Evolutionary conservation across 2,797 vertebrate genomes (phyloP).

Genomic region (Pangasius sanitwongsei): DNA sequence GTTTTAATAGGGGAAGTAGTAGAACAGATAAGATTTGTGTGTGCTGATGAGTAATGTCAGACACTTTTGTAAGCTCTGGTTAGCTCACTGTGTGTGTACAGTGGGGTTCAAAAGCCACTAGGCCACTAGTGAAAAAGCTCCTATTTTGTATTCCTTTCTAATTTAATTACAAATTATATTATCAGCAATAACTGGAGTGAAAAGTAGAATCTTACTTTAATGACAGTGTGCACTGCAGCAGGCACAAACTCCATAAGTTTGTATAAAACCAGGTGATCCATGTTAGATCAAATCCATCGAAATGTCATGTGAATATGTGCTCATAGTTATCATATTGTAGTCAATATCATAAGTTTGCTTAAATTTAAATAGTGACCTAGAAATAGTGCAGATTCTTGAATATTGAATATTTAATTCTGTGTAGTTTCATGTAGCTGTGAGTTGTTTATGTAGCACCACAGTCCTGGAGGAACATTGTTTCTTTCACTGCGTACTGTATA

Average conservation of each 20-base stretch:
- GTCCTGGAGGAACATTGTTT: no score
- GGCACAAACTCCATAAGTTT: not conserved
- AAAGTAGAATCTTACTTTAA: not conserved
- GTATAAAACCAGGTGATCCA: not conserved
- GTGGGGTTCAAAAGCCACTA: not conserved
- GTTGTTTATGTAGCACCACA: no score
- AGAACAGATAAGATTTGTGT: not conserved
- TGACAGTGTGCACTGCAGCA: not conserved
- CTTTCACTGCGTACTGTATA: no score
- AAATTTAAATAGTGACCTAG: not conserved
- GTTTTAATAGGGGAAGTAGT: constrained; percentile 23
- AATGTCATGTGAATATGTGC: not conserved
- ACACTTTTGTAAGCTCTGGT: not conserved
- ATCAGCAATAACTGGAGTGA: not conserved
- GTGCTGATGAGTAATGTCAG: constrained; percentile 8
- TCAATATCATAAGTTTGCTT: not conserved
- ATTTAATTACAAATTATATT: not conserved
- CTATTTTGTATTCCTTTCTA: no score
- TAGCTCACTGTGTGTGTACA: not conserved
- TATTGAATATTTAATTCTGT: no score
- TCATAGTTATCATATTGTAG: not conserved
- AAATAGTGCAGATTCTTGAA: not conserved
- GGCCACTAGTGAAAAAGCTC: not conserved
- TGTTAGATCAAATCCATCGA: not conserved
- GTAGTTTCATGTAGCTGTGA: no score